Base-by-base conservation (phyloP, 1,140 invertebrate species). In the Drosophila sechellia region DNA sequence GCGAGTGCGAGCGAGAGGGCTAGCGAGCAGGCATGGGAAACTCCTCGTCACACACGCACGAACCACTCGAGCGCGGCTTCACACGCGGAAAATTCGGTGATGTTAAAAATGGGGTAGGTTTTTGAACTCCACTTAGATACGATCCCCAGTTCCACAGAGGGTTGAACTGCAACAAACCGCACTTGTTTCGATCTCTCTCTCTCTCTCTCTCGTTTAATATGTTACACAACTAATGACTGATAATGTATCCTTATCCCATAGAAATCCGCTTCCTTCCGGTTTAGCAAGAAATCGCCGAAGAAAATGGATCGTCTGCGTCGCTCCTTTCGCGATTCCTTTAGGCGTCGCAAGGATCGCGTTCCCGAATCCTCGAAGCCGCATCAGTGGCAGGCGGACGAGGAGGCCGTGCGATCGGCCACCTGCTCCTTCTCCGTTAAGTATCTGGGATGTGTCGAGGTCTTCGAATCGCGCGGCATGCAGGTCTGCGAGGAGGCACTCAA, bases 391-490 rank as follows among this genome's bases (percentile, higher is more conserved):
- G 96, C 97, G n/a, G 99, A 99, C 93, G 99, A 99, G 92, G 95
- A 96, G 45, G 97, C 98, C 50, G 99, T 99, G 2, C 94, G 98
- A 40, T 96, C 96, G 15, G 98, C 98, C 80, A 99, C 97, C 25
- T 99, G 99, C 94, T 97, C 95, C 89, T 99, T 99, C 93, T 95
- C 97, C 81, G 99, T 99, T 70, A 98, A 99, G 95, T 99, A 99
- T 94, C 93, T 99, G 84, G 99, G 99, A 72, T 99, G 98, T 93
- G 97, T 99, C 1, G 99, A 99, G 94, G 99, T 99, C 3, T 99
- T 98, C 93, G 99, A 99, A 93, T 99, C 98, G 0, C 95, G 99
- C 87, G 99, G 99, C 17, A 99, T 99, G 98, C 97, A 99, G 93
- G 98, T 99, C 39, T 99, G 99, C 94, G 99, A 99, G 93, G 98